Evolutionary conservation across 2,888 invertebrate genomes (phyloP), one percentile per base, ranked within the genome.

Genomic region (Drosophila cognata): DNA sequence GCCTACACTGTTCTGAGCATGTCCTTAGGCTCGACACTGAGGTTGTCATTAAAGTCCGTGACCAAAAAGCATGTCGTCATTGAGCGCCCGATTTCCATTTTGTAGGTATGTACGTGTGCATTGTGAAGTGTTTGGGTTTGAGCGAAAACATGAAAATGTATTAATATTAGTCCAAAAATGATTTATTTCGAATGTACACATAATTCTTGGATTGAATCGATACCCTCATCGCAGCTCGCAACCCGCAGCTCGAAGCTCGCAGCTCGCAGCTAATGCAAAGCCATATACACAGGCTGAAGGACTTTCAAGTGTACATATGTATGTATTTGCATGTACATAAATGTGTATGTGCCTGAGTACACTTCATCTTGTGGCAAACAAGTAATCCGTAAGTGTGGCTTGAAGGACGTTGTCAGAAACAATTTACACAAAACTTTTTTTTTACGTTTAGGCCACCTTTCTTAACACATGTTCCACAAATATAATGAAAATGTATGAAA

Each of bases 381-480:
- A 65, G 62, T 74, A 46, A 46, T 16, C 74, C 59, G 53, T 5
- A 38, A 69, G 77, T 82, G 73, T 66, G 62, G 67, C 77, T 73
- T 70, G 72, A 73, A 79, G 70, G 69, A 78, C 77, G 65, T 70
- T 67, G 33, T 31, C 31, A 8, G 8, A 36, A 38, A n/a, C 16
- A 63, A 56, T 43, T 51, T 57, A 10, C 35, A 38, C 25, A 38
- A 43, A 28, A 18, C 29, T 53, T 28, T 38, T 18, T 18, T 66
- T 48, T 63, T 52, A 28, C 28, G 36, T 35, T n/a, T 13, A n/a
- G 25, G 13, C 16, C 58, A 38, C 59, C 29, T 60, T 61, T 65
- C 59, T 43, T 63, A 68, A 69, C 69, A 70, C 74, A 53, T 63
- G 61, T 35, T 74, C 69, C 74, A 74, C 69, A 74, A 60, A 21